Base-by-base conservation (phyloP, 2,113 vertebrate genomes). In the Dicerorhinus sumatrensis region DNA sequence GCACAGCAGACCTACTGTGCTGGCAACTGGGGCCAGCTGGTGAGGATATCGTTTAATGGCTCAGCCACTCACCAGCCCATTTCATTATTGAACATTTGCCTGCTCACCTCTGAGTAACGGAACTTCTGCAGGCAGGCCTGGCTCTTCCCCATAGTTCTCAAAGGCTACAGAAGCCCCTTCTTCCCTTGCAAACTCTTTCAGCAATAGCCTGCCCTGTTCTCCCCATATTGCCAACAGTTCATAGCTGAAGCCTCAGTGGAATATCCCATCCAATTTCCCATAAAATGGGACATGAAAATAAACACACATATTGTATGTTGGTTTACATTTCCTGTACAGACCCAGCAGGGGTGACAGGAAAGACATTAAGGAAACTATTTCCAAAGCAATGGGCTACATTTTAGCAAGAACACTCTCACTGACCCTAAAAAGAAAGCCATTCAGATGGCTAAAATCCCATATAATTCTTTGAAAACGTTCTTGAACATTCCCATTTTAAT, bases 191-290 rank as follows among this genome's bases (percentile, higher is more conserved):
- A 91, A 96, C 86, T 77, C 76, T 84, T 88, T 92, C 91, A 89
- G 62, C 80, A 75, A 21, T 5, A 54, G 81, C 95, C 70, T 84
- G 75, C 84, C 92, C 95, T 51, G 8, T 17, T 87, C 54, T 91
- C 96, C 86, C 81, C n/a, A 46, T 31, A 76, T 39, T 81, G 95
- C 96, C 95, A 96, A 96, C 91, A 95, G 89, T 95, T 97, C 92
- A 82, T 46, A 90, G 90, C 91, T 73, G 54, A 88, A 97, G 90
- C 92, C 97, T 97, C 92, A 6, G 91, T 82, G 85, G 97, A 98
- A 96, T 97, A 98, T 80, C 96, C 95, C 96, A 98, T 98, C 97
- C 97, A 98, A 98, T 97, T 97, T 98, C 97, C 98, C 97, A 98
- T 97, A 98, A 98, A 98, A 98, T 96, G 77, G 95, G 96, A 96